Evolutionary conservation across 92 coral and sea anemone species (phyloP).

Genomic region (Chrysogorgia sp.): DNA sequence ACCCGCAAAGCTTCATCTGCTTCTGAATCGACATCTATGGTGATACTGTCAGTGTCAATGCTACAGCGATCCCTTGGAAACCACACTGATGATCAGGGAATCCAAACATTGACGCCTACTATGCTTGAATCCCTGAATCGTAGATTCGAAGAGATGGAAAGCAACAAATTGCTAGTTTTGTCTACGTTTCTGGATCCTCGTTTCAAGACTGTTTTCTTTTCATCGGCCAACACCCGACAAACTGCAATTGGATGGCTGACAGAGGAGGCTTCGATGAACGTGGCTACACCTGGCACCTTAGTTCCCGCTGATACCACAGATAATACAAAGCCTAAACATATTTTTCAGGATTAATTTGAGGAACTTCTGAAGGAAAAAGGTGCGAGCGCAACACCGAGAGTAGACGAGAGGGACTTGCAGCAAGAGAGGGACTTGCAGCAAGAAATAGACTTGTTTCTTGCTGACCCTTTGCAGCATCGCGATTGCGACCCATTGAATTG

Average conservation of each 20-base stretch:
- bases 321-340: not conserved
- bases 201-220: slow-evolving; percentile 12
- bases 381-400: not conserved
- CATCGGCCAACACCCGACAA: slow-evolving; percentile 13
- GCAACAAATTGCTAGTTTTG: slow-evolving; percentile 20
- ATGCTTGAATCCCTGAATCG: slow-evolving; percentile 27
- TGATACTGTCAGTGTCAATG: slow-evolving; percentile 20
- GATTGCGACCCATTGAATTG: slow-evolving; percentile 1
- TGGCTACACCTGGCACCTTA: not conserved
- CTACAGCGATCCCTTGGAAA: slow-evolving; percentile 20
- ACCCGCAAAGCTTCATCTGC: slow-evolving; percentile 7
- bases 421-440: slow-evolving; percentile 4
- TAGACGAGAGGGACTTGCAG: not conserved
- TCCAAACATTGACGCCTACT: slow-evolving; percentile 8
- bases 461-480: not conserved
- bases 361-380: slow-evolving; percentile 13
- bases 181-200: slow-evolving; percentile 20
- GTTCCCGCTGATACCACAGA: not conserved
- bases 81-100: slow-evolving; percentile 37
- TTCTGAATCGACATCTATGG: slow-evolving; percentile 24
- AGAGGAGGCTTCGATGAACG: slow-evolving; percentile 18
- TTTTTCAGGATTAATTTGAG: not conserved
- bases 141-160: slow-evolving; percentile 15
- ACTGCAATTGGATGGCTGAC: slow-evolving; percentile 10
- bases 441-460: slow-evolving; percentile 5